Conservation (phyloP, 53 echinoderm and acorn worm genomes). For the Stichopus horrens region DNA sequence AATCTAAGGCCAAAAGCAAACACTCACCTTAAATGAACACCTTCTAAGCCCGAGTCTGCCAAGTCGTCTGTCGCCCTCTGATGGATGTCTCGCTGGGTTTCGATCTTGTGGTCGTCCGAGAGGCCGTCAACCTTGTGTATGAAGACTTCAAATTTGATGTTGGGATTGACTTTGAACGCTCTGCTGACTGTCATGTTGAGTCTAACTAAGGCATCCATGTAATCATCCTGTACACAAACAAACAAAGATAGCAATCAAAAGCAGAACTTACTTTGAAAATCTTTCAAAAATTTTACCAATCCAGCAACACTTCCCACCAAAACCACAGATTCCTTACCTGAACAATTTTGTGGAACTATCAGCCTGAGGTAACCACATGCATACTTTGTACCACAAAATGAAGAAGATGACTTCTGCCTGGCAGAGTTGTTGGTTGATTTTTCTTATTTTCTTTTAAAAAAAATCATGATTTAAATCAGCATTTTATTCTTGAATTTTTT, state of each 20-base stretch:
- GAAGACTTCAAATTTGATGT: slow-evolving; percentile 98
- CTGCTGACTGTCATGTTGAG: slow-evolving; percentile 89
- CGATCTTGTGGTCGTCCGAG: slow-evolving; percentile 97
- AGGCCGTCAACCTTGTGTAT: slow-evolving; percentile 98
- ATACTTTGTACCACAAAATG: too few species aligned
- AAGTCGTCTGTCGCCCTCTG: slow-evolving; percentile 93
- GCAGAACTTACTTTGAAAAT: neutral
- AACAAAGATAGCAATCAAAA: neutral
- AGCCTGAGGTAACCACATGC: too few species aligned
- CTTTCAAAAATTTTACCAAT: neutral
- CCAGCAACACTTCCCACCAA: too few species aligned
- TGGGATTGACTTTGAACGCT: slow-evolving; percentile 93
- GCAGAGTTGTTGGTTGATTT: too few species aligned
- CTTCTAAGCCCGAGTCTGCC: slow-evolving; percentile 55
- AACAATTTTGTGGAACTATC: too few species aligned
- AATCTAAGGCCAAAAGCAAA: too few species aligned
- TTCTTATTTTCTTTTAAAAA: too few species aligned
- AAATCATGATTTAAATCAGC: too few species aligned
- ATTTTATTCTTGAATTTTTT: too few species aligned
- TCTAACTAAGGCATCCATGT: slow-evolving; percentile 94
- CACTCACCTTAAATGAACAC: slow-evolving; percentile 61
- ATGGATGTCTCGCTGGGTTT: slow-evolving; percentile 95
- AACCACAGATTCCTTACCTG: too few species aligned
- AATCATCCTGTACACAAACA: slow-evolving; percentile 71
- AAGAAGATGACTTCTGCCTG: too few species aligned